Percentiles rank a stretch among this genome's conserved stretches.
Evolutionary conservation across 2,888 invertebrate genomes (phyloP).

Genomic region (Sepiola atlantica): DNA sequence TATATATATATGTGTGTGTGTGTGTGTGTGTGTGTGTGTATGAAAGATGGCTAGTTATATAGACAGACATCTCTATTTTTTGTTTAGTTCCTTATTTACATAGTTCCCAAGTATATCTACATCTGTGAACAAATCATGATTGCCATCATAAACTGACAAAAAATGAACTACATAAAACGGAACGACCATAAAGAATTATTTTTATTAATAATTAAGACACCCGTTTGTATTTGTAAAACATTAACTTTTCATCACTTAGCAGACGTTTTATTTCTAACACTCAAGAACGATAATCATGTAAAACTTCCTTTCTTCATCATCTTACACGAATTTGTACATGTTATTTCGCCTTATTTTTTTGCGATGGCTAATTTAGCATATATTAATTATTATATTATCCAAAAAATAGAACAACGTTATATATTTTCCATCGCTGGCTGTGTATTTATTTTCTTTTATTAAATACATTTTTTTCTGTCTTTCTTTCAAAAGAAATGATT

Average conservation of each 20-base stretch:
- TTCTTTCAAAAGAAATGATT: no score
- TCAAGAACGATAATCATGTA: conserved; percentile 38
- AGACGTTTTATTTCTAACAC: neutral
- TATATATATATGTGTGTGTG: no score
- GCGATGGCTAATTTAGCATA: neutral
- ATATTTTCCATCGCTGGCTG: neutral
- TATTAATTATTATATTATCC: neutral
- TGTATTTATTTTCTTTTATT: neutral
- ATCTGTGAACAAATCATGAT: no score
- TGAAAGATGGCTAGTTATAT: no score
- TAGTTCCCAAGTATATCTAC: no score
- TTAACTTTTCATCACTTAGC: neutral
- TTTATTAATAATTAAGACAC: no score
- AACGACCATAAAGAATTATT: neutral
- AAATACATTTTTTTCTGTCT: neutral
- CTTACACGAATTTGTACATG: neutral
- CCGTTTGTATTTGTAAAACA: no score
- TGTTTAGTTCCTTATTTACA: no score
- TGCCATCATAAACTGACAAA: no score
- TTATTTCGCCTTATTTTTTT: neutral
- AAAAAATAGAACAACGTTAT: neutral
- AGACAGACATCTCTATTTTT: no score
- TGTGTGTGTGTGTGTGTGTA: no score
- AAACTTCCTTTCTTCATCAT: neutral
- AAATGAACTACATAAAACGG: neutral